These are phyloP conservation scores for Tipula lateralis DNA, from an alignment of 2,888 invertebrate genomes.

Conservation along the genomic window DNA sequence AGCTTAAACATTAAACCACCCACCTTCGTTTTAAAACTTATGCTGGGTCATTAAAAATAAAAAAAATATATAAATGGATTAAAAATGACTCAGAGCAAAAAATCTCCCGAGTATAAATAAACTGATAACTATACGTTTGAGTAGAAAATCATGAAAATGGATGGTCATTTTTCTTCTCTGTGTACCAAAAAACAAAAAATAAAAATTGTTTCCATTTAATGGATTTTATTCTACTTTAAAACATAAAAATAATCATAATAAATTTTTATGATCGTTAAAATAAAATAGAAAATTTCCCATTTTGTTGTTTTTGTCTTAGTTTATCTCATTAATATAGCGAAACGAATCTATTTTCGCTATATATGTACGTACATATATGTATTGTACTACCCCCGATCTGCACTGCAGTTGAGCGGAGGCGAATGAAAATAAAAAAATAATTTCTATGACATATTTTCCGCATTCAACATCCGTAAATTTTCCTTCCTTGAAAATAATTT, in stretches of 20 bases:
- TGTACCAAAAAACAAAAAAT: neutral
- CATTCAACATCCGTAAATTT: slow-evolving; percentile 19
- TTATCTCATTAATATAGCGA: neutral
- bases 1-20: neutral
- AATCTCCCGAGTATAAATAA: neutral
- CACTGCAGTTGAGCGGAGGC: neutral
- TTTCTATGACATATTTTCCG: neutral
- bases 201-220: neutral
- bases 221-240: neutral
- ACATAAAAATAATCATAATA: slow-evolving; percentile 24
- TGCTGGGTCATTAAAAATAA: neutral
- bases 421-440: neutral
- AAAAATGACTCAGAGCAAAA: neutral
- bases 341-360: neutral
- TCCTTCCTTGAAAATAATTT: slow-evolving; percentile 1
- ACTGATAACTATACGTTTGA: neutral
- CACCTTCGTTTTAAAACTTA: neutral
- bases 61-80: neutral
- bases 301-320: neutral
- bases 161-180: neutral
- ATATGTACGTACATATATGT: neutral
- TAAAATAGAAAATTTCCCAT: neutral
- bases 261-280: slow-evolving; percentile 19
- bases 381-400: too few relatives aligned
- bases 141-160: neutral